Evolutionary conservation across 2,888 invertebrate genomes (phyloP).

Genomic region (Saturnia pavonia): DNA sequence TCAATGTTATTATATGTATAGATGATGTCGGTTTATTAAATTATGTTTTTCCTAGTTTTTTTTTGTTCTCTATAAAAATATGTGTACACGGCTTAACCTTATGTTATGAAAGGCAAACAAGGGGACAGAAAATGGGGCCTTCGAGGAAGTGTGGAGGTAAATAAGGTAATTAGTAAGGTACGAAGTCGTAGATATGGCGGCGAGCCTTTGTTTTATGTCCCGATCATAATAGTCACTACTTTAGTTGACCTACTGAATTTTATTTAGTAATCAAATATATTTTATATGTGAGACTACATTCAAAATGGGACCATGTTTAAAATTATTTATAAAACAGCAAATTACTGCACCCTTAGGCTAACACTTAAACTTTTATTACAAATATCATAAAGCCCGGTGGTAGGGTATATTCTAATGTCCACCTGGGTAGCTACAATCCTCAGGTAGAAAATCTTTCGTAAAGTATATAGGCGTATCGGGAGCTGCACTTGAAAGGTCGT

Average conservation of each 20-base stretch:
- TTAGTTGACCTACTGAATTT: background rate
- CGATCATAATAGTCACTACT: slow-evolving; percentile 1
- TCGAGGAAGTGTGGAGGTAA: slow-evolving; percentile 42
- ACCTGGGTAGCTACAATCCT: too few relatives aligned
- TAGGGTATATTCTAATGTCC: too few relatives aligned
- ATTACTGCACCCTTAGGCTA: too few relatives aligned
- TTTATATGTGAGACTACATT: background rate
- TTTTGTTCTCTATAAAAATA: background rate
- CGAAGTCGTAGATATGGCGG: slow-evolving; percentile 24
- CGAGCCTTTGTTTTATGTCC: slow-evolving; percentile 27
- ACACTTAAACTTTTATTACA: too few relatives aligned
- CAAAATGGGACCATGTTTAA: background rate
- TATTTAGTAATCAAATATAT: background rate
- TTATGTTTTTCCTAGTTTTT: background rate
- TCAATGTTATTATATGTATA: too few relatives aligned
- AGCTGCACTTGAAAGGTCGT: too few relatives aligned
- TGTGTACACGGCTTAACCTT: slow-evolving; percentile 8
- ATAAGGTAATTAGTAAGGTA: slow-evolving; percentile 53
- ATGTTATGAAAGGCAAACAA: slow-evolving; percentile 50
- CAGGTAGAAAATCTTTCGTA: too few relatives aligned
- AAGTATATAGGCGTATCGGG: too few relatives aligned
- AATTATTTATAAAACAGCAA: too few relatives aligned
- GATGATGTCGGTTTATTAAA: too few relatives aligned
- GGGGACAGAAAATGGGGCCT: slow-evolving; percentile 41
- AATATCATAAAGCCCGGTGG: too few relatives aligned